These are phyloP conservation scores for Otis tarda DNA, from an alignment of 2,113 vertebrate species.

Conservation along the genomic window DNA sequence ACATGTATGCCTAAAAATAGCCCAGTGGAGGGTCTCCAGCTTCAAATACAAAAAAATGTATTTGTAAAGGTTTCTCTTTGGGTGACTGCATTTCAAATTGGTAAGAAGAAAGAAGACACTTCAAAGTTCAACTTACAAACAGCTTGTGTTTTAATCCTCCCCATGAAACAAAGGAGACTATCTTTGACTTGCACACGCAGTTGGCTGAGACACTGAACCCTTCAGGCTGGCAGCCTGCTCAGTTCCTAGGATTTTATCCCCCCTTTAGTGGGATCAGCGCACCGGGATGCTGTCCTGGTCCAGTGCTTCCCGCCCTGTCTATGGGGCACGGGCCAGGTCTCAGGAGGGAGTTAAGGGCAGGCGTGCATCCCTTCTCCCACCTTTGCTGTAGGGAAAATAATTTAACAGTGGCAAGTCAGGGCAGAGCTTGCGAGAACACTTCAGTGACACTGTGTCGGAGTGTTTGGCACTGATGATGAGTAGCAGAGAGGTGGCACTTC, in stretches of 20 bases:
- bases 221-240: not conserved
- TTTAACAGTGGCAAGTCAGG: not conserved
- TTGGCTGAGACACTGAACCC: accelerated
- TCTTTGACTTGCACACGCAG: not conserved
- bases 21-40: not conserved
- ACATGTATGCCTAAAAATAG: not conserved
- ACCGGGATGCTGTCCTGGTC: not conserved
- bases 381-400: not conserved
- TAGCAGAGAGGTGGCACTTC: not conserved
- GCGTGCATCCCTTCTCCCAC: not conserved
- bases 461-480: not conserved
- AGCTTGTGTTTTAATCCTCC: not conserved
- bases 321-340: not conserved
- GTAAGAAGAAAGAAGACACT: not conserved
- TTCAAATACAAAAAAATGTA: not conserved
- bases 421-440: not conserved
- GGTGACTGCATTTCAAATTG: not conserved
- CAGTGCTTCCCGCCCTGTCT: not conserved
- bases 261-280: not conserved
- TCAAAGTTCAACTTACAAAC: not conserved
- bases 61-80: not conserved
- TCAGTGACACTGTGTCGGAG: not conserved
- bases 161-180: not conserved
- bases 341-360: not conserved
- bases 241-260: accelerated